Base-by-base conservation (phyloP, 2,797 vertebrate genomes). In the Morelia viridis region DNA sequence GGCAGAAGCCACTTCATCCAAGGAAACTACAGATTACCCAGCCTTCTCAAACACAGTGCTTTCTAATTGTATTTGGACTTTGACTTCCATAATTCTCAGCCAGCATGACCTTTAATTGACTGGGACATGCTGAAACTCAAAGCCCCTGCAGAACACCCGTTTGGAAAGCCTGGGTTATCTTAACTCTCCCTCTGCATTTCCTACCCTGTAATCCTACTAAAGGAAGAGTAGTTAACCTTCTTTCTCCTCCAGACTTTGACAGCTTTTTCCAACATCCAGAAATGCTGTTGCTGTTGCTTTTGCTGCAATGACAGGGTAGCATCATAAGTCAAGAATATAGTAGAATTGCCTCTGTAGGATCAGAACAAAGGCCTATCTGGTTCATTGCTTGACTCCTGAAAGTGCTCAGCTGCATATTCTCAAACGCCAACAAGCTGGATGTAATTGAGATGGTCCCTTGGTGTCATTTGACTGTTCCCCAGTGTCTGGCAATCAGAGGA, bases 321-420 rank as follows among this genome's bases (percentile, higher is more conserved):
- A 31, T 35, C 31, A 8, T 31, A 19, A 0, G 1, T 3, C 3
- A 35, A 35, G 13, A 15, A 2, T 3, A 17, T 2, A 24, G 3
- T 19, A 2, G 19, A 41, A 76, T 3, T 31, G 19, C 35, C 24
- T 41, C 35, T 0, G 58, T 17, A 6, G 58, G 86, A 46, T 15
- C 22, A 15, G 11, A 26, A 35, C 58, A 46, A 60, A 41, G 35
- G 58, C 19, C 31, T 12, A 2, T 22, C 5, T 24, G 19, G 26
- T 60, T 5, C 22, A 7, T 19, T 2, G 35, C 60, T 41, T 41
- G 31, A 31, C 58, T 19, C 35, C 17, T 57, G 19, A 11, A 57
- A 53, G 26, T 53, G 46, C 46, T 28, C 80, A 28, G 9, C 80
- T 50, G 50, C 24, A 0, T 28, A 6, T 53, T 28, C 50, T 28